Evolutionary conservation across 1,140 invertebrate species (phyloP).

Genomic region (Cotesia glomerata): DNA sequence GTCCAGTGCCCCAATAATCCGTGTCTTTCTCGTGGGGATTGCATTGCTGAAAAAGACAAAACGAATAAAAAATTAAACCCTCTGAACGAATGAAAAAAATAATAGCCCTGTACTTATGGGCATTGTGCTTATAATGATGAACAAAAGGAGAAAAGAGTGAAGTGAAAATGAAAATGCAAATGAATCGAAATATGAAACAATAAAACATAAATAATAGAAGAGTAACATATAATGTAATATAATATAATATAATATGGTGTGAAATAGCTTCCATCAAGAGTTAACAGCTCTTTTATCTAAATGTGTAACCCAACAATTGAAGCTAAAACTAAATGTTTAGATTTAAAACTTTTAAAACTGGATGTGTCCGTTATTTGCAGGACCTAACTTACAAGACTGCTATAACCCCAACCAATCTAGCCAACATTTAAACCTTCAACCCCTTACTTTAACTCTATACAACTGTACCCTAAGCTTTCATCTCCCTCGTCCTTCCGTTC

Average conservation of each 20-base stretch:
- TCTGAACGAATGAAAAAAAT: background rate
- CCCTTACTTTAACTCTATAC: conserved; percentile 2
- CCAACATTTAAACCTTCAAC: background rate
- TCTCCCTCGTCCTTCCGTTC: too few relatives aligned
- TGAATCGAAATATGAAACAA: conserved; percentile 27
- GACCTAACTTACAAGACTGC: background rate
- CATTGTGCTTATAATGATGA: conserved; percentile 11
- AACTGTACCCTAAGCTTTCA: background rate
- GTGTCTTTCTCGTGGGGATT: conserved; percentile 65
- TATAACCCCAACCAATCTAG: background rate
- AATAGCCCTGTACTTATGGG: background rate
- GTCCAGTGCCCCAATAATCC: conserved; percentile 63
- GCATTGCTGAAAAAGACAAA: conserved; percentile 63
- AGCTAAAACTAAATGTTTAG: conserved; percentile 4
- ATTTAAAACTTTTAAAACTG: conserved; percentile 16
- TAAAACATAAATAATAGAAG: background rate
- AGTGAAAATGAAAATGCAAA: conserved; percentile 20
- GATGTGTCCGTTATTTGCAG: conserved; percentile 17
- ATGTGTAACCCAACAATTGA: too few relatives aligned
- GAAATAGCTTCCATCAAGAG: too few relatives aligned
- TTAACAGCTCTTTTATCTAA: too few relatives aligned
- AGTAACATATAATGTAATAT: background rate
- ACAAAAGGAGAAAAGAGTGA: background rate
- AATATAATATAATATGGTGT: conserved; percentile 1
- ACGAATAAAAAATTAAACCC: conserved; percentile 21